Base-by-base conservation (phyloP, 2,888 invertebrate genomes). In the Drosophila dives region DNA sequence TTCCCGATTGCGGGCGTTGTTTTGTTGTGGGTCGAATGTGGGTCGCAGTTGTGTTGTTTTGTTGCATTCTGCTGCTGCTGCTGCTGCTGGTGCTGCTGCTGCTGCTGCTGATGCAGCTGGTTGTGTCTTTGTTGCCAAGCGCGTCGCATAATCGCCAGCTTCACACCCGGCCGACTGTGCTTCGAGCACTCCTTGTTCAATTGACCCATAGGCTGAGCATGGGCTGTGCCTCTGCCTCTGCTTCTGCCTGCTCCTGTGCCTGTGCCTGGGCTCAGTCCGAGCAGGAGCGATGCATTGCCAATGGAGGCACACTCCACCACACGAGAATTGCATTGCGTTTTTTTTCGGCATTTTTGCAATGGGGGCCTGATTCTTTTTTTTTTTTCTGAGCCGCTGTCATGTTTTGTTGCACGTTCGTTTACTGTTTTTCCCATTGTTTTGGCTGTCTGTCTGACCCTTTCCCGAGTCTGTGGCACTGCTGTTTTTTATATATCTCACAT, bases 1-100 rank as follows among this genome's bases (percentile, higher is more conserved):
- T 42, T 26, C 32, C 49, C 51, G 45, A 34, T 54, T 29, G 53
- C 54, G 67, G 79, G 68, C 62, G 71, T 77, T 69, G 73, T 79
- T 77, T 84, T 72, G 75, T 81, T 87, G 82, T 81, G 89, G 83
- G 84, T 83, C 84, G 91, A 90, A 91, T 90, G 90, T 91, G 91
- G 91, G 91, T 91, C 91, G 91, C 81, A 83, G 60, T 70, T 77
- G 32, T 78, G 23, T 40, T 55, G 69, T 34, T 49, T 79, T 78
- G 65, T 74, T 73, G 72, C 59, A 36, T 33, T 64, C 29, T 45
- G 23, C 8, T 26, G 34, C 33, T 10, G 29, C 45, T 20, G 23
- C 11, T 26, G 17, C n/a, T 38, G 40, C 29, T 69, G 38, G 33
- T 33, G 17, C 23, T 49, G 54, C 56, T 42, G 26, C 20, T 26